Conservation (phyloP, 2,113 vertebrate genomes). For the Nettapus auritus region DNA sequence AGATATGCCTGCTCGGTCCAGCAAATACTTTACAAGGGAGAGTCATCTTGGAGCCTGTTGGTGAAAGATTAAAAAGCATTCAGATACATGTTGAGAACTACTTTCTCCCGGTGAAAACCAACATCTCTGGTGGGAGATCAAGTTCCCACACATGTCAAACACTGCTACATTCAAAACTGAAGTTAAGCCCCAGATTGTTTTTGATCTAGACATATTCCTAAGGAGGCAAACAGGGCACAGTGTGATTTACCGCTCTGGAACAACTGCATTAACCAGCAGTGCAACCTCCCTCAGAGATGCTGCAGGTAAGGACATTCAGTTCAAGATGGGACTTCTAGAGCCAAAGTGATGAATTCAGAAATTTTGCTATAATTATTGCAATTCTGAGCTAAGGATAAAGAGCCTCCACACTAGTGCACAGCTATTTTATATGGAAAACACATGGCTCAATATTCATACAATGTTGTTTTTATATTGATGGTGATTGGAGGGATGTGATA, state of each 20-base stretch:
- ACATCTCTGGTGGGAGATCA: neutral
- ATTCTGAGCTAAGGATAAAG: neutral
- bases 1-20: conserved; percentile 25
- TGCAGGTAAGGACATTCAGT: neutral
- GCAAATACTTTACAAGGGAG: conserved; percentile 80
- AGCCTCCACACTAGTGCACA: neutral
- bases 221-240: neutral
- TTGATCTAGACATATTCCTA: neutral
- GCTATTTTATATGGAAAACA: neutral
- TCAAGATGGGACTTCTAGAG: neutral
- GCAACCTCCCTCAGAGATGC: neutral
- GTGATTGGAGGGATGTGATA: neutral
- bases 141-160: neutral
- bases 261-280: neutral
- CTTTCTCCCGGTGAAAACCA: neutral
- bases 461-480: neutral
- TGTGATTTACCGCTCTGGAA: neutral
- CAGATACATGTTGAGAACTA: neutral
- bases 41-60: conserved; percentile 75
- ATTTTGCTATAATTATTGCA: neutral
- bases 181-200: neutral
- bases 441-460: neutral
- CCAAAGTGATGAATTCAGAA: neutral
- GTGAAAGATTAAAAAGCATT: neutral
- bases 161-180: neutral